Evolutionary conservation across 2,113 vertebrate species (phyloP).

Genomic region (Apeltes quadracus): DNA sequence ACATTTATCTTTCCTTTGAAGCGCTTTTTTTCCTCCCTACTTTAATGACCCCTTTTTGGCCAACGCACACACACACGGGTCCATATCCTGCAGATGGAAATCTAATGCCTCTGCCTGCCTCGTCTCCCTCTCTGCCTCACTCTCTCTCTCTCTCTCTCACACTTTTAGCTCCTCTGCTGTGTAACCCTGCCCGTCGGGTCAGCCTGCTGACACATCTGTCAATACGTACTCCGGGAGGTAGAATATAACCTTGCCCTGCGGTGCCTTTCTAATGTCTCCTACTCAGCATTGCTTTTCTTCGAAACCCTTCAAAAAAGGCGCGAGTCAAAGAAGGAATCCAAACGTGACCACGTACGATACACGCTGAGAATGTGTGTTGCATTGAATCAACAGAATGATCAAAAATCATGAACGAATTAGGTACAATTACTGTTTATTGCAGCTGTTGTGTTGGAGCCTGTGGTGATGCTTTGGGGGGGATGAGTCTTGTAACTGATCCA

Average conservation of each 20-base stretch:
- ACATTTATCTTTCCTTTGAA: constrained; percentile 27
- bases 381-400: constrained; percentile 43
- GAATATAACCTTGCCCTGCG: constrained; percentile 49
- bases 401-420: constrained; percentile 42
- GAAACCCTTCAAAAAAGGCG: constrained; percentile 10
- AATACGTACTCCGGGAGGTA: constrained; percentile 46
- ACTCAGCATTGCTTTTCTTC: constrained; percentile 36
- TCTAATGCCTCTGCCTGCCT: constrained; percentile 40
- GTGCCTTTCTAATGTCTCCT: constrained; percentile 38
- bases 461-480: constrained; percentile 49
- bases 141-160: constrained; percentile 18
- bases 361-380: not conserved
- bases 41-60: not conserved
- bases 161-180: constrained; percentile 50
- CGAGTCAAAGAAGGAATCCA: not conserved
- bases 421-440: constrained; percentile 22
- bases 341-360: not conserved
- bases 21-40: constrained; percentile 2
- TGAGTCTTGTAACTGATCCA: constrained; percentile 39
- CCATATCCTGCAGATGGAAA: constrained; percentile 52
- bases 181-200: constrained; percentile 53
- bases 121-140: constrained; percentile 27
- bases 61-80: not conserved
- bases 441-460: constrained; percentile 46
- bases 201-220: constrained; percentile 69